Evolutionary conservation across 35 echinoderm and acorn worm species (phyloP).

Genomic region (Amphiura filiformis): DNA sequence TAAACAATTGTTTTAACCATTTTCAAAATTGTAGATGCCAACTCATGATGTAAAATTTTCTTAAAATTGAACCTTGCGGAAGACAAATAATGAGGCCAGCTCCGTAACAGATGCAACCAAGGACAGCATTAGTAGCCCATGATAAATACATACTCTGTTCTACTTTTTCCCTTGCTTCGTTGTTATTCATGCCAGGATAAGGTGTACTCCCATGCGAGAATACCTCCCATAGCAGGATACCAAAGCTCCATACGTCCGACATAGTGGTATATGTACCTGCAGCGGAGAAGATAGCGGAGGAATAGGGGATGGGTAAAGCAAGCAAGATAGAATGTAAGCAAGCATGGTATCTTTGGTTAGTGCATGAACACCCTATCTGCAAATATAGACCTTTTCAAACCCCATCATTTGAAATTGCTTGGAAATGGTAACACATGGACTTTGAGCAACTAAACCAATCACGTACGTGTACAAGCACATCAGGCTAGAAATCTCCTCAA

Average conservation of each 20-base stretch:
- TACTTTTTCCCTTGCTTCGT: conserved; percentile 90
- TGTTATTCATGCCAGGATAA: conserved; percentile 83
- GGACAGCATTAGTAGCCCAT: background rate
- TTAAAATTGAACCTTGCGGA: no score
- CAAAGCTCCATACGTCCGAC: conserved; percentile 96
- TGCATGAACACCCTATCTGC: no score
- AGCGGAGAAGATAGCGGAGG: background rate
- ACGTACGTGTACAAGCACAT: no score
- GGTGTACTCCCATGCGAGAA: conserved; percentile 89
- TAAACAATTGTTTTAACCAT: no score
- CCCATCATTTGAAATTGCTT: no score
- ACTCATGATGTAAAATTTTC: no score
- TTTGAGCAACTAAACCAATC: no score
- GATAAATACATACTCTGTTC: conserved; percentile 64
- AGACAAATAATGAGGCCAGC: background rate
- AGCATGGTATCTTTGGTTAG: background rate
- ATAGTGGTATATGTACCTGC: conserved; percentile 81
- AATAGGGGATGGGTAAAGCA: background rate
- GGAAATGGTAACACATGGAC: no score
- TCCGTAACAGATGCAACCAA: background rate
- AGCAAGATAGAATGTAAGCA: background rate
- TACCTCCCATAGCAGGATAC: conserved; percentile 85
- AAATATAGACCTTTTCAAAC: background rate
- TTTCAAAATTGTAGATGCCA: no score
- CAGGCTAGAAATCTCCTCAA: no score